phyloP scores from a whole-genome alignment of 2,113 vertebrate species.

The Bubo bubo region DNA sequence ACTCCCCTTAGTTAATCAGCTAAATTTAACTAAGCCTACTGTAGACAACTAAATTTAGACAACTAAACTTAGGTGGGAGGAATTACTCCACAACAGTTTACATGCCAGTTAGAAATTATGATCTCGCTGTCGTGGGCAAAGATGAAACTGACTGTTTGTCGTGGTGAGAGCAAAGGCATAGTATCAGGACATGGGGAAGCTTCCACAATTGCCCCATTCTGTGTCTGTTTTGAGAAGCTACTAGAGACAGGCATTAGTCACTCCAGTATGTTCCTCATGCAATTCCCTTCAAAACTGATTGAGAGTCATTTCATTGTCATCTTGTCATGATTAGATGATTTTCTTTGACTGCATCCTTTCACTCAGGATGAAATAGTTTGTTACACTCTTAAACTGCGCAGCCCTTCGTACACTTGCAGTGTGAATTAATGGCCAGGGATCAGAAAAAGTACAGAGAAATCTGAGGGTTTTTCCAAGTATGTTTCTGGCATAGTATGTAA shows the following conservation, averaged over 20 bases:
- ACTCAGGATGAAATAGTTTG: background rate
- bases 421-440: background rate
- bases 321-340: background rate
- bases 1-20: background rate
- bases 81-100: constrained; percentile 55
- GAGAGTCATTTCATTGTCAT: background rate
- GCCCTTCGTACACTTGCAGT: background rate
- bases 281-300: background rate
- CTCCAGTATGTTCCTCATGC: background rate
- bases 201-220: background rate
- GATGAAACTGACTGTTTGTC: constrained; percentile 1
- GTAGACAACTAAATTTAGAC: constrained; percentile 49
- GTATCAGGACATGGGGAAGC: background rate
- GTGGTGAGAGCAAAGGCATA: background rate
- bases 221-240: background rate
- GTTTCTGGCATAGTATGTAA: background rate
- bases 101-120: background rate
- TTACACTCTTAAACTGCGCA: background rate
- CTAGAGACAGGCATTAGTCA: background rate
- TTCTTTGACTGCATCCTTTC: background rate
- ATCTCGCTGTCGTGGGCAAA: constrained; percentile 25
- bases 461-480: background rate
- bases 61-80: constrained; percentile 59
- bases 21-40: constrained; percentile 48
- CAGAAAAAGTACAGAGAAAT: background rate